A percentile compares a stretch with the other conserved stretches of the same genome.
These are phyloP conservation scores for Salminus brasiliensis DNA, from an alignment of 2,113 vertebrate genomes.

Conservation along the genomic window DNA sequence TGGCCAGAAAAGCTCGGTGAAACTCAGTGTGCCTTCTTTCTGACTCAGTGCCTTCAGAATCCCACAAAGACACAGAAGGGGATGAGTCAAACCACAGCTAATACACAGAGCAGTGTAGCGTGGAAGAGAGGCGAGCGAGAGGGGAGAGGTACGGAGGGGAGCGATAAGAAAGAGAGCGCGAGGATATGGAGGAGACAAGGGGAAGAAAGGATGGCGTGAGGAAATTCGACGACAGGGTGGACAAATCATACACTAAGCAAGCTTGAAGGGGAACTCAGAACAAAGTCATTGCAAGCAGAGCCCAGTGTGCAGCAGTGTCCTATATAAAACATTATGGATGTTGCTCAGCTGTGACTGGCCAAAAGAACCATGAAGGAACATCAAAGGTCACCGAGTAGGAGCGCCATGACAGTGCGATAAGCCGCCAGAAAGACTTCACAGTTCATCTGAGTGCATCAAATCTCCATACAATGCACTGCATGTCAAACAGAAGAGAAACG, in stretches of 20 bases:
- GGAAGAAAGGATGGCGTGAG: background rate
- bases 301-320: constrained; percentile 6
- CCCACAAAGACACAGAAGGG: constrained; percentile 17
- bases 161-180: background rate
- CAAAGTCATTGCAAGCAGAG: constrained; percentile 30
- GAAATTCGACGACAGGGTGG: background rate
- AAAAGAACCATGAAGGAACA: constrained; percentile 7
- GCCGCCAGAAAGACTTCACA: background rate
- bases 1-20: constrained; percentile 55
- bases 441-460: background rate
- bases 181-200: background rate
- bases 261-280: constrained; percentile 29
- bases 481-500: constrained; percentile 4
- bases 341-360: constrained; percentile 19
- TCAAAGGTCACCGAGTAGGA: constrained; percentile 36
- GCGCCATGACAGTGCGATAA: constrained; percentile 1
- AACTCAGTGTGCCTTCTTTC: constrained; percentile 51
- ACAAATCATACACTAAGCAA: constrained; percentile 10
- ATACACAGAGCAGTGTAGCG: constrained; percentile 28
- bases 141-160: background rate
- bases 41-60: constrained; percentile 64
- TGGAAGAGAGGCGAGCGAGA: constrained; percentile 16
- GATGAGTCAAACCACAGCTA: constrained; percentile 31
- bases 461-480: background rate
- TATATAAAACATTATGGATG: constrained; percentile 41